These are phyloP conservation scores for Drosophila paranaensis DNA, from an alignment of 2,888 invertebrate genomes.

Conservation along the genomic window DNA sequence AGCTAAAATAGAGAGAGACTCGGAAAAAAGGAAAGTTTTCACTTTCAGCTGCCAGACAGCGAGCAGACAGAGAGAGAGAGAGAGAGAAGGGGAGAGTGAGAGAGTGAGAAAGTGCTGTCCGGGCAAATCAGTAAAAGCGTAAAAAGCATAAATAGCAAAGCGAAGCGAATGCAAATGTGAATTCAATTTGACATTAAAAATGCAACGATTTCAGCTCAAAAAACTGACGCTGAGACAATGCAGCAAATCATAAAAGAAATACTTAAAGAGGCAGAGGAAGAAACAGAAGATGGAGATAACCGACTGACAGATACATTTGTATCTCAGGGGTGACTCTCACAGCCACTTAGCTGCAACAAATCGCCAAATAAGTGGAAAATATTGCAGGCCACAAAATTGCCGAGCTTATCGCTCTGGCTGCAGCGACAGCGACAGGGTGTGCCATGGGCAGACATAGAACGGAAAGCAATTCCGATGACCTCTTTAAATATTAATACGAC, in stretches of 20 bases:
- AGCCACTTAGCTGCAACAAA: slow-evolving; percentile 74
- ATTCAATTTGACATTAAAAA: slow-evolving; percentile 72
- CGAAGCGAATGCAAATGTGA: slow-evolving; percentile 59
- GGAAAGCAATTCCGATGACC: slow-evolving; percentile 80
- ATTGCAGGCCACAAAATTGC: slow-evolving; percentile 75
- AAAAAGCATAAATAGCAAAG: slow-evolving; percentile 50
- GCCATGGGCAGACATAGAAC: not conserved
- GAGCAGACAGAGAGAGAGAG: slow-evolving; percentile 39
- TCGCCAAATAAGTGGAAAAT: slow-evolving; percentile 76
- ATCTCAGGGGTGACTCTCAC: slow-evolving; percentile 20
- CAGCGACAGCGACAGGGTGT: slow-evolving; percentile 27
- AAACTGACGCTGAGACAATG: slow-evolving; percentile 41
- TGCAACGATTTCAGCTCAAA: slow-evolving; percentile 55
- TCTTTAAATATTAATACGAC: slow-evolving; percentile 83
- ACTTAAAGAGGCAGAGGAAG: slow-evolving; percentile 44
- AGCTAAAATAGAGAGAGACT: slow-evolving; percentile 28
- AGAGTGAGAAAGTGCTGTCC: slow-evolving; percentile 19
- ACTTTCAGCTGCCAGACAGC: slow-evolving; percentile 57
- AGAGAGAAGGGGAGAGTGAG: not conserved
- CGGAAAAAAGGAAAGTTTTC: slow-evolving; percentile 60
- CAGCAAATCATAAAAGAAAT: slow-evolving; percentile 71
- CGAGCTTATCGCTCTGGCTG: slow-evolving; percentile 58
- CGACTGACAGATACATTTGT: slow-evolving; percentile 23
- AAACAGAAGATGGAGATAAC: not conserved
- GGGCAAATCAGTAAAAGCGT: slow-evolving; percentile 13